Base-by-base conservation (phyloP, 2,888 invertebrate species). In the Melinaea marsaeus region DNA sequence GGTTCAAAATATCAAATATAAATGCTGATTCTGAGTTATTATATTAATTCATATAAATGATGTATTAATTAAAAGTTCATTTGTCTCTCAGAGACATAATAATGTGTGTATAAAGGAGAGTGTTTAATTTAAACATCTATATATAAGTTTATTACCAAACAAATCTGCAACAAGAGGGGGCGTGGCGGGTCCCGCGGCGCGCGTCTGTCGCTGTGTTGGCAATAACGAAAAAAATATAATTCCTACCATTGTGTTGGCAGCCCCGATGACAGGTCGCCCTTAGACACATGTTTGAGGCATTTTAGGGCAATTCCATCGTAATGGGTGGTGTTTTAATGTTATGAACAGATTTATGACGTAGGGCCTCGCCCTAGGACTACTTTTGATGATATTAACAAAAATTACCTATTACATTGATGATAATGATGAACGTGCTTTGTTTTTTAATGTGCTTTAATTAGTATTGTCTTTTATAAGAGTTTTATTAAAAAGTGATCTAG, bases 201-300 rank as follows among this genome's bases (percentile, higher is more conserved):
- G 83, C 88, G 89, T 89, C 88, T 90, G 90, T 90, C 88, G 85
- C 79, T 79, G 82, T 85, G 84, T 88, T 88, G 86, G 88, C 83
- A 88, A 80, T 86, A 83, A 81, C 83, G 79, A 84, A 86, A 87
- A 86, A 86, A 80, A 82, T 79, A 85, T 83, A 88, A 88, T 88
- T 87, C 81, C 76, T 74, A 65, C 73, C 72, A 85, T 88, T 88
- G 88, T 88, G 71, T 74, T 85, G 79, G 86, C 84, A 86, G 79
- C 89, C 87, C 88, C 80, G 90, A 89, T 88, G 90, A 90, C 90
- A 90, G 89, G 86, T 90, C 89, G 83, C 87, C 73, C 81, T 85
- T 82, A 84, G 88, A 88, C 90, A 90, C 89, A 90, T 90, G 89
- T 90, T 88, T 83, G 79, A 84, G 84, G 86, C 88, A 88, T 88